Conservation (phyloP, 1,140 invertebrate species). For the Scaptomyza pallida region DNA sequence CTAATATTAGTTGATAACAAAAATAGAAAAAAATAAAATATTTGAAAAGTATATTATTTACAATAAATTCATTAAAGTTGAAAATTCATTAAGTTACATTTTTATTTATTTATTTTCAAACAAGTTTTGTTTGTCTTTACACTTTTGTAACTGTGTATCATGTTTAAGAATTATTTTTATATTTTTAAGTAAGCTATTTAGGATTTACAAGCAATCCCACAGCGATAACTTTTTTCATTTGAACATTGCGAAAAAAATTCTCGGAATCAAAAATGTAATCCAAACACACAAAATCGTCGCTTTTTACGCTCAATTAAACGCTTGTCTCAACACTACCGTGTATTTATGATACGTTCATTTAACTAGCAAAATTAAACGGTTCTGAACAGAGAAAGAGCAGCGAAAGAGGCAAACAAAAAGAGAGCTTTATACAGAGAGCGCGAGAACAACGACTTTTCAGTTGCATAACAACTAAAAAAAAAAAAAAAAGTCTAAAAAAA, state of each 20-base stretch:
- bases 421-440: constrained; percentile 4
- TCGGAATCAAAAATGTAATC: not conserved
- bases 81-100: too few species aligned
- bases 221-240: not conserved
- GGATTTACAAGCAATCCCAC: not conserved
- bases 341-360: too few species aligned
- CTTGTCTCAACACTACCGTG: not conserved
- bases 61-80: too few species aligned
- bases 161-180: too few species aligned
- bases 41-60: too few species aligned
- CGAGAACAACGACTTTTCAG: not conserved
- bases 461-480: constrained; percentile 51
- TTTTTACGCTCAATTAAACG: constrained; percentile 25
- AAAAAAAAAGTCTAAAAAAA: too few species aligned
- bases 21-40: too few species aligned
- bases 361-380: not conserved
- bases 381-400: not conserved
- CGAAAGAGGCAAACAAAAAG: not conserved
- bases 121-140: too few species aligned
- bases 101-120: too few species aligned
- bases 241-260: constrained; percentile 1
- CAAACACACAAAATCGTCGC: not conserved
- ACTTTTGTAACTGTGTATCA: too few species aligned
- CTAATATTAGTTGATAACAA: too few species aligned
- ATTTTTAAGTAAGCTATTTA: not conserved